Conservation (phyloP, 2,113 vertebrate species). For the Hemichromis elongatus region DNA sequence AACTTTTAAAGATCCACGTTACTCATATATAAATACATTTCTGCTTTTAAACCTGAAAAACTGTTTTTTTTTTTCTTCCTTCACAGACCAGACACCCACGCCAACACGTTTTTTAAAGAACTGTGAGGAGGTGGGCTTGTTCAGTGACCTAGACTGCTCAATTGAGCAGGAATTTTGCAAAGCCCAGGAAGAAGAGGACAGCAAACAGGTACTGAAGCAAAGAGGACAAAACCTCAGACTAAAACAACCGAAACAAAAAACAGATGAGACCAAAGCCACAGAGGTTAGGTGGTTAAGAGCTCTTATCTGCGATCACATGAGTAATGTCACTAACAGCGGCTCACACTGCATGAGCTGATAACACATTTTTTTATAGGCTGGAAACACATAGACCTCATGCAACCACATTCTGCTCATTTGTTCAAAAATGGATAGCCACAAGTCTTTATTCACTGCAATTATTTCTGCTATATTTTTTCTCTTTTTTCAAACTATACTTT, state of each 20-base stretch:
- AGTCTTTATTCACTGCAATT: not conserved
- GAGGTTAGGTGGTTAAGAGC: not conserved
- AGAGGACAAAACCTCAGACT: not conserved
- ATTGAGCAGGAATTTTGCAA: conserved; percentile 97
- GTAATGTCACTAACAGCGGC: not conserved
- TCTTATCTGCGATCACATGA: conserved; percentile 21
- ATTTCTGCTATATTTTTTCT: not conserved
- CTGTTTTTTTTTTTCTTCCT: conserved; percentile 9
- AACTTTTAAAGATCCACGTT: not conserved
- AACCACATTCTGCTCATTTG: not conserved
- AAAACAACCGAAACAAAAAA: not conserved
- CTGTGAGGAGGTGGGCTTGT: conserved; percentile 97
- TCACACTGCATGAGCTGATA: not conserved
- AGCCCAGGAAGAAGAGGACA: conserved; percentile 95
- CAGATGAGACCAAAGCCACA: conserved; percentile 6
- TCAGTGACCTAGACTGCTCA: conserved; percentile 95
- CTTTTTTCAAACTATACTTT: not conserved
- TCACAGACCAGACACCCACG: conserved; percentile 96
- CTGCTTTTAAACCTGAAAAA: not conserved
- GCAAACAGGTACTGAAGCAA: conserved; percentile 83
- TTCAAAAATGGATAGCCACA: not conserved
- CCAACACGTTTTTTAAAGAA: conserved; percentile 98
- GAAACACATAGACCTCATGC: not conserved
- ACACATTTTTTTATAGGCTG: not conserved
- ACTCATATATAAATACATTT: not conserved